Evolutionary conservation across 2,797 vertebrate species (phyloP).

Genomic region (Oryzias sinensis): DNA sequence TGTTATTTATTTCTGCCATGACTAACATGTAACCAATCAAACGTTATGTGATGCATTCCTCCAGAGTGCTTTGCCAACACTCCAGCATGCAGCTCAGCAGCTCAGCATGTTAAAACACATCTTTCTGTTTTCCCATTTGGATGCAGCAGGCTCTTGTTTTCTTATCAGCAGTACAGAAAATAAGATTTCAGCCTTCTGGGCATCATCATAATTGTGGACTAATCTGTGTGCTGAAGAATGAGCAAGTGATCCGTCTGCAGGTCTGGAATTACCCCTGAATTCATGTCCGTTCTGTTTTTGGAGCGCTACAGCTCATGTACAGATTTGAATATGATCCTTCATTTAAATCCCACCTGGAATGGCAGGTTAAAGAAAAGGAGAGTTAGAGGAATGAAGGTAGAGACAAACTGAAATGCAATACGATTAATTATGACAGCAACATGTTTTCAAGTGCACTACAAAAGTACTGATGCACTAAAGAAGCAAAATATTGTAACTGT

Average conservation of each 20-base stretch:
- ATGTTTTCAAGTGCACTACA: too few species aligned
- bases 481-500: too few species aligned
- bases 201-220: conserved; percentile 72
- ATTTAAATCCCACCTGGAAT: conserved; percentile 19
- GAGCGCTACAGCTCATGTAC: conserved; percentile 44
- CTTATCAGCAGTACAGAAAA: conserved; percentile 72
- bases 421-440: conserved; percentile 28
- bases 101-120: conserved; percentile 52
- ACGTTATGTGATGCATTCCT: conserved; percentile 49
- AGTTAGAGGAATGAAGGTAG: conserved; percentile 16
- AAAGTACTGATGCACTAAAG: too few species aligned
- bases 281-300: conserved; percentile 40
- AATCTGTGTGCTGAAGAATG: conserved; percentile 64
- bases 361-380: neutral
- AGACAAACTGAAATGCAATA: conserved; percentile 2
- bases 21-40: conserved; percentile 43
- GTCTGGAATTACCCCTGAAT: conserved; percentile 56
- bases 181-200: conserved; percentile 72
- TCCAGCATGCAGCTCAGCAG: conserved; percentile 37
- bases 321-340: conserved; percentile 62
- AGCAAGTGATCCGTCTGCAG: conserved; percentile 53
- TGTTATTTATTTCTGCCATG: conserved; percentile 30
- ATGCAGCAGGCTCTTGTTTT: conserved; percentile 63
- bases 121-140: conserved; percentile 35
- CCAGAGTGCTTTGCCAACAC: conserved; percentile 54